Base-by-base conservation (phyloP, 1,140 invertebrate genomes). In the Ganaspis sp. region DNA sequence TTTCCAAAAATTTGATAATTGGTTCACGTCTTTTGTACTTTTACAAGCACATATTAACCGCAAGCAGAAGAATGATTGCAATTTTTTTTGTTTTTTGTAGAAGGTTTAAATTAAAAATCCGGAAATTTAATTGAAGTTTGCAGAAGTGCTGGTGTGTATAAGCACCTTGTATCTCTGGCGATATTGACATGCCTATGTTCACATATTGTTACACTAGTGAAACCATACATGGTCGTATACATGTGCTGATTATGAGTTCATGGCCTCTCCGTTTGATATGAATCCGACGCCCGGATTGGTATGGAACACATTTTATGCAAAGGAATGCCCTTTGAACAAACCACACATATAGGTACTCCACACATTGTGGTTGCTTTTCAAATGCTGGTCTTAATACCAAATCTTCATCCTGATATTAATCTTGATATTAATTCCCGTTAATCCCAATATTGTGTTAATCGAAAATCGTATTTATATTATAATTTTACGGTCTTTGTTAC, bases 301-400 rank as follows among this genome's bases (percentile, higher is more conserved):
- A 64, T 64, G 34, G 29, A 34, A 80, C 78, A 64, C 81, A 73
- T 84, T 86, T 75, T 79, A 54, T 75, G 69, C 74, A n/a, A 74
- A 79, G 84, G 80, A 85, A 86, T 86, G 83, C 70, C 72, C 80
- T 86, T 85, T 85, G 81, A 86, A 84, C 80, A 79, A 83, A 64
- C 75, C 75, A 64, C 58, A 29, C 38, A 73, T 79, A 76, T 81
- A 84, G 75, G 74, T 72, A 45, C 45, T 70, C 74, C 38, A 76
- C 37, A 53, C 69, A 80, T 73, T 64, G 73, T 80, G 69, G 77
- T 64, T 29, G 58, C 58, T 76, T 72, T 77, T 26, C 64, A 42
- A 73, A 54, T 71, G 71, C 72, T n/a, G 23, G 58, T 29, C 58
- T 64, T 64, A 64, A 29, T 64, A 12, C 23, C 58, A 64, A 29